Evolutionary conservation across 1,140 invertebrate genomes (phyloP), one percentile per base, ranked within the genome.

Genomic region (Tyrophagus putrescentiae): DNA sequence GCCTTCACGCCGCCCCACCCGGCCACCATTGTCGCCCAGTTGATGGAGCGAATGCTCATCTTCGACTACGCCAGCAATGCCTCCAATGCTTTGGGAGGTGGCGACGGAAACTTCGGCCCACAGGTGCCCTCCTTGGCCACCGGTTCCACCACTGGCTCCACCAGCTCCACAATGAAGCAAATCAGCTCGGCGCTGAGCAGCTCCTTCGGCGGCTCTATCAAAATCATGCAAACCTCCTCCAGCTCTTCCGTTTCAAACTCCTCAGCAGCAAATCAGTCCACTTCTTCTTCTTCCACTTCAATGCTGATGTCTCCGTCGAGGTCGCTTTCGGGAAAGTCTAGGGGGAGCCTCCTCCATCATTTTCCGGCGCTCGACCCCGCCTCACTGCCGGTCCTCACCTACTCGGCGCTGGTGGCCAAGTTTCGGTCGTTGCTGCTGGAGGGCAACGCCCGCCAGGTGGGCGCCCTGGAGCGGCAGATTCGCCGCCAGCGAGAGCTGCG

Each of bases 251-350:
- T n/a, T n/a, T n/a, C n/a, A n/a, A n/a, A n/a, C n/a, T n/a, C n/a
- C n/a, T n/a, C n/a, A n/a, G n/a, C n/a, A n/a, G 96, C 32, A 88
- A 92, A 74, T 87, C 84, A 53, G 84, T 88, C 72, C 90, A 96
- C 21, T 25, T 50, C 45, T n/a, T n/a, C n/a, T n/a, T n/a, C n/a
- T n/a, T n/a, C n/a, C n/a, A n/a, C n/a, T n/a, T n/a, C n/a, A n/a
- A n/a, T 29, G 32, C 21, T 29, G 3, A 28, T 29, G 32, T 50
- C 21, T n/a, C n/a, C n/a, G n/a, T n/a, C n/a, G n/a, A n/a, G n/a
- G n/a, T n/a, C n/a, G n/a, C n/a, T n/a, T n/a, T n/a, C n/a, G n/a
- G n/a, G n/a, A n/a, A n/a, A n/a, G n/a, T n/a, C n/a, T n/a, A n/a
- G n/a, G n/a, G n/a, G n/a, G n/a, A n/a, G n/a, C n/a, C n/a, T n/a